Base-by-base conservation (phyloP, 2,888 invertebrate genomes). In the Plemyria rubiginata region DNA sequence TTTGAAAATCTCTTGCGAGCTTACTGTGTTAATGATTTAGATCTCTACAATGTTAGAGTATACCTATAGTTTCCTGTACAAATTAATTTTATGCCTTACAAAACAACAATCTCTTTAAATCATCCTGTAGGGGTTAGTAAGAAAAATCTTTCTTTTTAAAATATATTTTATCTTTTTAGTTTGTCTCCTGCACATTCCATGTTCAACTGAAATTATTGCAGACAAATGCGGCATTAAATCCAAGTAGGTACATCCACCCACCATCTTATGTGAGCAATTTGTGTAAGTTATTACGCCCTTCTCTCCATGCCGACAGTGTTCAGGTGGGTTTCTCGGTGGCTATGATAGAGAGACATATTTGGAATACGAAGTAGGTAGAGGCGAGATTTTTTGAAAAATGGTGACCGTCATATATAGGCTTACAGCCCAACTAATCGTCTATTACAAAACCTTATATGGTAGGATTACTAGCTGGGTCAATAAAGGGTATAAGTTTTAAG, bases 301-400 rank as follows among this genome's bases (percentile, higher is more conserved):
- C 62, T 67, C 59, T 62, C 66, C 60, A 57, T 54, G 73, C 70
- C 66, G 65, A 54, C 70, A 48, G 59, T 70, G 54, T 65, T 68
- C 74, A 70, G 72, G 68, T 54, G 59, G 62, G 29, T 54, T 59
- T 62, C 54, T 45, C 55, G 52, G 48, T 46, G 29, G 60, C 43
- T 59, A 50, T 62, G 68, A 61, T 60, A 70, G 54, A 66, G 58
- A 54, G 68, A 74, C 76, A 75, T 77, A 79, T 82, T 84, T 73
- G 77, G 86, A 79, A 84, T 85, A 84, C 79, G 77, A 79, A 85
- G 75, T 77, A 76, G 68, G 65, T 71, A 65, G 60, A 58, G 62
- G 74, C 71, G 70, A 62, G 71, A 9, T 32, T 16, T 45, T 9
- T 45, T 16, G 3, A 16, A 45, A 45, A 16, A 5, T 7, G 15